Evolutionary conservation across 2,113 vertebrate species (phyloP).

Genomic region (Amazona vittata): DNA sequence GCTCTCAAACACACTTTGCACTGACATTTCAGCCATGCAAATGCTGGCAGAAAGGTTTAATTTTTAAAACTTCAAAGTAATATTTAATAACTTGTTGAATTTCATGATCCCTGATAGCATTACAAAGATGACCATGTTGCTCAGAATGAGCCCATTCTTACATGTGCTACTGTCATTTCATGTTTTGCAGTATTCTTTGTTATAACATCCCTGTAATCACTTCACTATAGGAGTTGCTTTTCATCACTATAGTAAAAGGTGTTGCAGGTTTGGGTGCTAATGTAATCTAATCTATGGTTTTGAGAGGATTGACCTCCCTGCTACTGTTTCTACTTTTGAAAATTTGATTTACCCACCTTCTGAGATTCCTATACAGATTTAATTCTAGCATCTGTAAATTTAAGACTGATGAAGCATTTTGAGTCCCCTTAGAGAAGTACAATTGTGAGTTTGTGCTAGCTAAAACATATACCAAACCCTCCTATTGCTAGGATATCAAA

Average conservation of each 20-base stretch:
- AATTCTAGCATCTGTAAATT: neutral
- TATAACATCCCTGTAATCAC: neutral
- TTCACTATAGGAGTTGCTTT: neutral
- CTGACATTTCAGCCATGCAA: neutral
- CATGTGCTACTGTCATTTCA: too few relatives aligned
- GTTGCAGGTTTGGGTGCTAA: neutral
- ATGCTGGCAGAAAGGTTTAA: neutral
- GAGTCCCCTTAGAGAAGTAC: neutral
- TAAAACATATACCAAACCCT: neutral
- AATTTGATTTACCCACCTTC: neutral
- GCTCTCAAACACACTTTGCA: neutral
- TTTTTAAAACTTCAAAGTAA: neutral
- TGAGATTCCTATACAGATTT: neutral
- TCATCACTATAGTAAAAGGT: neutral
- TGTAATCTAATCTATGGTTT: neutral
- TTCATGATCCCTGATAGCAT: accelerated
- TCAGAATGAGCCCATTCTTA: neutral
- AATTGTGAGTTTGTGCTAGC: neutral
- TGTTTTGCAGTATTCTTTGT: neutral
- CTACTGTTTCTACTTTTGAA: neutral
- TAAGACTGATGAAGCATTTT: neutral
- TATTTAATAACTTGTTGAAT: neutral
- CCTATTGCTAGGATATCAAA: neutral
- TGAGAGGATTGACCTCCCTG: neutral
- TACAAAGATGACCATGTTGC: neutral